Evolutionary conservation across 2,888 invertebrate species (phyloP).

Genomic region (Tiphia femorata): DNA sequence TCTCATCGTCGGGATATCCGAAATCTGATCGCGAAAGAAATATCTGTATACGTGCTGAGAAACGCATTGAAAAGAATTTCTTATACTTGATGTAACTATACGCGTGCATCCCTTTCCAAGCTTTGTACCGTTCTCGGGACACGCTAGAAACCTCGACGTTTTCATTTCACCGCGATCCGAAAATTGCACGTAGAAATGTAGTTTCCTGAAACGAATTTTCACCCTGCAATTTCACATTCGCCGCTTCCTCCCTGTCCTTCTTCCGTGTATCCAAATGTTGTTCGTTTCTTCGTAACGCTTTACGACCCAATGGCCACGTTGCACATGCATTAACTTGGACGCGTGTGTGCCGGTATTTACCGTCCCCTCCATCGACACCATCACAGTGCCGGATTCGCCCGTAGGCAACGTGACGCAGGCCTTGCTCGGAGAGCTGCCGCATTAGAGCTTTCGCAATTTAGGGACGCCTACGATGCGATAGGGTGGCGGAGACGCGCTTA

Average conservation of each 20-base stretch:
- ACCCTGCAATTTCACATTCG: too few relatives aligned
- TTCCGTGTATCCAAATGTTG: too few relatives aligned
- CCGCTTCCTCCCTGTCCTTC: too few relatives aligned
- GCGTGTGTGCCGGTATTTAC: constrained; percentile 29
- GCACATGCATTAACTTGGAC: neutral
- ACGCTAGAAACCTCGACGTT: neutral
- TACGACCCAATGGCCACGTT: too few relatives aligned
- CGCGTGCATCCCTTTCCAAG: too few relatives aligned
- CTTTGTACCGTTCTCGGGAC: too few relatives aligned
- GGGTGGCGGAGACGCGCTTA: constrained; percentile 42
- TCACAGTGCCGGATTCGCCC: constrained; percentile 22
- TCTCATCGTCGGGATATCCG: neutral
- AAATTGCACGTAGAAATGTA: neutral
- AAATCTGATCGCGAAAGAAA: neutral
- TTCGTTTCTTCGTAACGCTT: too few relatives aligned
- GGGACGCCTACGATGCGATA: constrained; percentile 15
- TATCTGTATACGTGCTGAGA: neutral
- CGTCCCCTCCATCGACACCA: constrained; percentile 17
- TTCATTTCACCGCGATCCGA: neutral
- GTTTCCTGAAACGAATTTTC: too few relatives aligned
- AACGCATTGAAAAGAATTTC: neutral
- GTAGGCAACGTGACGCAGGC: constrained; percentile 24
- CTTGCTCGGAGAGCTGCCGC: constrained; percentile 34
- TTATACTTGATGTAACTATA: too few relatives aligned
- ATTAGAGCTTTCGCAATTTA: constrained; percentile 48